Percentiles rank a stretch among this genome's conserved stretches.
Evolutionary conservation across 2,113 vertebrate genomes (phyloP).

Genomic region (Tamias sibiricus): DNA sequence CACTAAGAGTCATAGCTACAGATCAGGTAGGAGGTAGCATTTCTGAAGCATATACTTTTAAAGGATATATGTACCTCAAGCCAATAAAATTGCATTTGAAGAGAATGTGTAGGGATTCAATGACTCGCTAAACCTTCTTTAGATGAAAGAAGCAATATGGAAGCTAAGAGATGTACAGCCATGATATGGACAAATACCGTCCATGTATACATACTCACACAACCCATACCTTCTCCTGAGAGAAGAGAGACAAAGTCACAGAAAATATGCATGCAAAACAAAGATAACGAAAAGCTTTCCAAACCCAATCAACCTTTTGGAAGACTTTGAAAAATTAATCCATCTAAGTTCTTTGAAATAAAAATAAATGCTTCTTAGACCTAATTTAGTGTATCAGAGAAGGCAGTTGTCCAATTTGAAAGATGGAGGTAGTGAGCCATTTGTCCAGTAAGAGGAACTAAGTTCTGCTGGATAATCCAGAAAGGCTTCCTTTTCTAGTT

Average conservation of each 20-base stretch:
- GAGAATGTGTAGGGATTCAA: neutral
- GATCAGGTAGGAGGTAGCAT: neutral
- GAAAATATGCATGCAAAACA: neutral
- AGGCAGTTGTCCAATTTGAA: neutral
- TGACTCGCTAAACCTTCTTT: constrained; percentile 3
- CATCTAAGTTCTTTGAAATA: neutral
- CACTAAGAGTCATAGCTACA: neutral
- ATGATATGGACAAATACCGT: neutral
- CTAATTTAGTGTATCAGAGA: neutral
- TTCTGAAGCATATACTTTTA: neutral
- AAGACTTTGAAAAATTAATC: neutral
- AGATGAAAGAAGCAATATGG: neutral
- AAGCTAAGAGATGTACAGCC: neutral
- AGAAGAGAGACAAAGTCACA: neutral
- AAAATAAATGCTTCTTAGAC: neutral
- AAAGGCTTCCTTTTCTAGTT: neutral
- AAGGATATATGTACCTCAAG: neutral
- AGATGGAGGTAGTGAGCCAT: neutral
- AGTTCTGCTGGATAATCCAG: neutral
- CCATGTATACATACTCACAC: neutral
- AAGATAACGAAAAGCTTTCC: neutral
- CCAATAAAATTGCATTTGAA: constrained; percentile 27
- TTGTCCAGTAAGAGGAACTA: neutral
- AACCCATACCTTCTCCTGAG: neutral
- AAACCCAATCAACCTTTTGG: neutral